Percentiles rank a stretch among this genome's conserved stretches.
phyloP scores from a whole-genome alignment of 2,888 invertebrate genomes.

The Andrena bicolor region DNA sequence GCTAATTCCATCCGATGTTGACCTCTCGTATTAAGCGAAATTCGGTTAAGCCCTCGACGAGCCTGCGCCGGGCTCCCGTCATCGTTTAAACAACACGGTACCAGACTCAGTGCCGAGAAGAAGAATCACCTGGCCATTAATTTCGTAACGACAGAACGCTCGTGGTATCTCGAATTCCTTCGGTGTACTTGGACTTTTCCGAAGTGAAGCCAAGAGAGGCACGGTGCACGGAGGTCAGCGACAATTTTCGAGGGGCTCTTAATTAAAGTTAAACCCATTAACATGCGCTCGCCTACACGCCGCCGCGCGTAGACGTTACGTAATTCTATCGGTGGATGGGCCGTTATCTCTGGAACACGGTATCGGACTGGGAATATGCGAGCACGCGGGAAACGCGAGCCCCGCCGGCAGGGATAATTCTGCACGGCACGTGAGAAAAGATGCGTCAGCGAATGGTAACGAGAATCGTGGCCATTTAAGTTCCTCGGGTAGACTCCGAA shows the following conservation, averaged over 20 bases:
- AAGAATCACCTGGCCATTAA: not conserved
- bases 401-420: not conserved
- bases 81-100: no score
- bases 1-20: slow-evolving; percentile 20
- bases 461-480: not conserved
- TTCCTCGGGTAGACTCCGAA: not conserved
- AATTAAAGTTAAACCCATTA: slow-evolving; percentile 72
- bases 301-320: slow-evolving; percentile 53
- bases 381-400: not conserved
- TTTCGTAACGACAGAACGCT: not conserved
- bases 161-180: not conserved
- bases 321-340: slow-evolving; percentile 67
- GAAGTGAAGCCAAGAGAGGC: not conserved
- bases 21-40: slow-evolving; percentile 17
- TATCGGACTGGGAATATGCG: slow-evolving; percentile 36
- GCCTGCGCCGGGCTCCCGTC: not conserved
- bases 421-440: slow-evolving; percentile 6
- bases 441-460: slow-evolving; percentile 7
- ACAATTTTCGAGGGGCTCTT: slow-evolving; percentile 67
- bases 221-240: slow-evolving; percentile 30
- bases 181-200: slow-evolving; percentile 21
- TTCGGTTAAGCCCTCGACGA: not conserved
- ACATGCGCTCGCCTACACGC: slow-evolving; percentile 33
- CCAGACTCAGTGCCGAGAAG: not conserved
- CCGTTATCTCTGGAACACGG: slow-evolving; percentile 44